Percentiles rank a stretch among this genome's conserved stretches.
phyloP scores from a whole-genome alignment of 2,888 invertebrate genomes.

The Vandiemenella viatica region DNA sequence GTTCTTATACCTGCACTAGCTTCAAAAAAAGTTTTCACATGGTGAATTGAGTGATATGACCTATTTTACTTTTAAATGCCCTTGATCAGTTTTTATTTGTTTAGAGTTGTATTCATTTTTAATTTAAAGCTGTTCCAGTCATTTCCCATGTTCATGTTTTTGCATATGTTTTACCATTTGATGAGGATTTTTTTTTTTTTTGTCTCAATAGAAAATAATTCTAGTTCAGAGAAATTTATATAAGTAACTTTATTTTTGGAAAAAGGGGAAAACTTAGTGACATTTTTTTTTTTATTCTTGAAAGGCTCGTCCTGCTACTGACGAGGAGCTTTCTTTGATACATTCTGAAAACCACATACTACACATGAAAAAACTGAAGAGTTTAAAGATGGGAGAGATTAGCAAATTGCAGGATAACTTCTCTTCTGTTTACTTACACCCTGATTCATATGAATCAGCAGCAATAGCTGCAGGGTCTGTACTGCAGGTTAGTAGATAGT shows the following conservation, averaged over 20 bases:
- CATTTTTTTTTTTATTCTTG: conserved; percentile 7
- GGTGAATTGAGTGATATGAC: no score
- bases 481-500: conserved; percentile 40
- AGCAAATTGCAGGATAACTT: conserved; percentile 19
- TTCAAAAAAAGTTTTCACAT: no score
- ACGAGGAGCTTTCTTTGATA: conserved; percentile 46
- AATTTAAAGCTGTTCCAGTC: no score
- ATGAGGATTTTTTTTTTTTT: no score
- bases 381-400: conserved; percentile 28
- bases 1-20: no score
- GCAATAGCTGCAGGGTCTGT: conserved; percentile 60
- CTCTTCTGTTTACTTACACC: conserved; percentile 27
- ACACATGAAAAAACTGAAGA: conserved; percentile 33
- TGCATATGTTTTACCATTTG: no score
- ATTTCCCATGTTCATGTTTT: no score
- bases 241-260: conserved; percentile 9
- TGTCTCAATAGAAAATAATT: no score
- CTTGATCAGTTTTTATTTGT: no score
- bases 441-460: conserved; percentile 41
- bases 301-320: conserved; percentile 39
- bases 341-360: conserved; percentile 43
- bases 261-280: background rate
- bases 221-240: no score
- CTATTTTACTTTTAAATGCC: no score
- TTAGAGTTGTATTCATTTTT: no score